Evolutionary conservation across 2,113 vertebrate genomes (phyloP), one percentile per base, ranked within the genome.

Genomic region (Heterotis niloticus): DNA sequence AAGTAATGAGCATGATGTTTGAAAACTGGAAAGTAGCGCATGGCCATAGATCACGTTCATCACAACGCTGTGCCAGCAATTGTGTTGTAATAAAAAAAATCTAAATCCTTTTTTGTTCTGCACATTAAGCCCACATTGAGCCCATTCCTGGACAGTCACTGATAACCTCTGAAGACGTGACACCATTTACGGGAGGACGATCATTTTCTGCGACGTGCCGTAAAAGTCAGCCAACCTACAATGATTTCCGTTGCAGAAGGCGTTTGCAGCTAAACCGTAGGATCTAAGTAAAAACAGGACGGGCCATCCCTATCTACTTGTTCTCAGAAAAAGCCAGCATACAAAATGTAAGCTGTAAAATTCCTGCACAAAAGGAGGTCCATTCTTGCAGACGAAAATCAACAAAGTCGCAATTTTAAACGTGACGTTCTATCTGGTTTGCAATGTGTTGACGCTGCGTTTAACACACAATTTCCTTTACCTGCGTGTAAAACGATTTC

Each of bases 81-180:
- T 17, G 81, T 81, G 84, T 82, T 79, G 78, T 86, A 82, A 85
- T 78, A 64, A 79, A 80, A 82, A 81, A 80, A 66, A 64, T 51
- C 74, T 62, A 64, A 64, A 60, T 75, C 68, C 82, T 68, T 54
- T 84, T 82, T 82, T 79, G 79, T 86, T 56, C 81, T 54, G 17
- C 76, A 44, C 29, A 81, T 85, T 86, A 81, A 86, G 82, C 84
- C 82, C 79, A 82, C 83, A 90, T 91, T 88, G 91, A 92, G 90
- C 88, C 85, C 81, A 84, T 82, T 87, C 84, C 86, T 77, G 77
- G 85, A 85, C 71, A 78, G 83, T 87, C 86, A 88, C 88, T 82
- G 85, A 85, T 75, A 81, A 72, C 83, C 84, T 85, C 86, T 89
- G 81, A 88, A 84, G 79, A 84, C 77, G 83, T 83, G 82, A 83